Evolutionary conservation across 2,797 vertebrate genomes (phyloP).

Genomic region (Sphaeramia orbicularis): DNA sequence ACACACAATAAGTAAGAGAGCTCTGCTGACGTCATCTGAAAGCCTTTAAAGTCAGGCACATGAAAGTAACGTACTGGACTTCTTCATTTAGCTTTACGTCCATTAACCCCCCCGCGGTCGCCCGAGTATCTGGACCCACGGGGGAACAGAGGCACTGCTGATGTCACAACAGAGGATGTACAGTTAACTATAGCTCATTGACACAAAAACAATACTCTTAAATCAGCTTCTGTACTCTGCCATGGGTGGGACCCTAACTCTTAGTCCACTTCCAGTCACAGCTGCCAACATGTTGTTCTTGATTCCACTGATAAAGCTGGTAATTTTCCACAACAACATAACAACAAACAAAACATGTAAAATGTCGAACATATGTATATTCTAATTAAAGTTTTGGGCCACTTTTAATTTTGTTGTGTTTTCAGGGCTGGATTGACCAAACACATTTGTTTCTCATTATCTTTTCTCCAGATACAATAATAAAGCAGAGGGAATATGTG

Average conservation of each 20-base stretch:
- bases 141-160: slow-evolving; percentile 37
- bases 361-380: too few species aligned
- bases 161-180: slow-evolving; percentile 54
- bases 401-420: too few species aligned
- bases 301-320: slow-evolving; percentile 48
- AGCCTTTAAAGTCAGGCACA: slow-evolving; percentile 47
- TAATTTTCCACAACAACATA: slow-evolving; percentile 50
- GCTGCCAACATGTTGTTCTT: slow-evolving; percentile 31
- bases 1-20: slow-evolving; percentile 51
- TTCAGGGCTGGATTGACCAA: too few species aligned
- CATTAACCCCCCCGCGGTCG: slow-evolving; percentile 39
- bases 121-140: slow-evolving; percentile 25
- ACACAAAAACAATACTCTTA: slow-evolving; percentile 15
- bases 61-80: slow-evolving; percentile 39
- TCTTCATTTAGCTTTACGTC: slow-evolving; percentile 43
- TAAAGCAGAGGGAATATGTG: too few species aligned
- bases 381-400: too few species aligned
- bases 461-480: too few species aligned
- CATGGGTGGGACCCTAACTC: slow-evolving; percentile 12
- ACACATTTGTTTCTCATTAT: too few species aligned
- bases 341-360: background rate
- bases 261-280: slow-evolving; percentile 50
- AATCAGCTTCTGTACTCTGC: slow-evolving; percentile 33
- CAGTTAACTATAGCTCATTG: background rate
- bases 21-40: slow-evolving; percentile 39